phyloP scores from a whole-genome alignment of 2,113 vertebrate species.

The Lontra canadensis region DNA sequence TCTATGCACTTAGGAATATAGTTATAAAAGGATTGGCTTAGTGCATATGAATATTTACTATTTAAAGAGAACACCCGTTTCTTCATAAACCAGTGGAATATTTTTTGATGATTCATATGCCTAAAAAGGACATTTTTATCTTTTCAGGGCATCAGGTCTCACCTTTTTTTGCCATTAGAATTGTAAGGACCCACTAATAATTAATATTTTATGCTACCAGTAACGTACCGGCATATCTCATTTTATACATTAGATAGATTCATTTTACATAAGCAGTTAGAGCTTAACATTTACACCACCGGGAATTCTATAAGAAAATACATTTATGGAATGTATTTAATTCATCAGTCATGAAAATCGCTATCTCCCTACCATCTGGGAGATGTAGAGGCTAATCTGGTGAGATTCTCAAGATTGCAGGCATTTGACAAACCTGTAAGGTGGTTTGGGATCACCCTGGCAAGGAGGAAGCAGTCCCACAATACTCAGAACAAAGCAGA shows the following conservation, averaged over 20 bases:
- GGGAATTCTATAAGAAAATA: constrained; percentile 27
- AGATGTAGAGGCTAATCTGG: neutral
- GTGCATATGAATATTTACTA: constrained; percentile 59
- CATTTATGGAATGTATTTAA: neutral
- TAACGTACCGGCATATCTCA: neutral
- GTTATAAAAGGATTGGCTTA: constrained; percentile 51
- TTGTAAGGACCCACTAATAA: constrained; percentile 6
- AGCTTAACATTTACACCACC: constrained; percentile 18
- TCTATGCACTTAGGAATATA: constrained; percentile 49
- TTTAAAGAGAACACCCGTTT: constrained; percentile 39
- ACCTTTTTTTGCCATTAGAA: constrained; percentile 28
- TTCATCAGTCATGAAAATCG: constrained; percentile 11
- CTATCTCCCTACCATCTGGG: neutral
- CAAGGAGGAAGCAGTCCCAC: neutral
- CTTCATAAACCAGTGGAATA: constrained; percentile 39
- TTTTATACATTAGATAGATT: constrained; percentile 38
- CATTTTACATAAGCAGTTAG: constrained; percentile 15
- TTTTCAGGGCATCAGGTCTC: neutral
- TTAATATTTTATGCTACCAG: neutral
- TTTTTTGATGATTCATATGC: constrained; percentile 14
- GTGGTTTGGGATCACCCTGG: neutral
- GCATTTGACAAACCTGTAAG: neutral
- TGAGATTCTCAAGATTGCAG: neutral
- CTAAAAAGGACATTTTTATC: constrained; percentile 36
- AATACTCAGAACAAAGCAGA: neutral